Percentiles rank a stretch among this genome's conserved stretches.
Conservation (phyloP, 2,797 vertebrate species). For the Sebastes vulpes region DNA sequence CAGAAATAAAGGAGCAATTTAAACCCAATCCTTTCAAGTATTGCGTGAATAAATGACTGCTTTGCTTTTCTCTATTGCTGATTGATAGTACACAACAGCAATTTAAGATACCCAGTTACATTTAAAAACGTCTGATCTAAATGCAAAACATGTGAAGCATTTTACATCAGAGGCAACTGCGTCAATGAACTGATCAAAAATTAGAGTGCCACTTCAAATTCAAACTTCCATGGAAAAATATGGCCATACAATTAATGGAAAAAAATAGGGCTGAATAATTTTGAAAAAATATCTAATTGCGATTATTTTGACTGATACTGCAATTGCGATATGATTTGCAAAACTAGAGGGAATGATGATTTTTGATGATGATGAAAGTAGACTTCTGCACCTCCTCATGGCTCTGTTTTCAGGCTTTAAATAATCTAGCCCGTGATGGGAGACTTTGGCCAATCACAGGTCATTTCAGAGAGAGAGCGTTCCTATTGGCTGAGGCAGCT, state of each 20-base stretch:
- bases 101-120: not conserved
- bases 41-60: not conserved
- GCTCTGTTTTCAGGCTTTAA: no score
- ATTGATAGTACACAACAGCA: not conserved
- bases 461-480: no score
- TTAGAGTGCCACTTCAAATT: not conserved
- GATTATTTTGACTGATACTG: no score
- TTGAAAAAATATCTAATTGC: no score
- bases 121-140: slow-evolving; percentile 1
- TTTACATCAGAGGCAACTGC: not conserved
- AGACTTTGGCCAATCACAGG: no score
- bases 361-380: no score
- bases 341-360: no score
- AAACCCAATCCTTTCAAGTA: slow-evolving; percentile 3
- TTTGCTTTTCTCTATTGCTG: slow-evolving; percentile 2
- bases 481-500: no score
- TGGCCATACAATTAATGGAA: not conserved
- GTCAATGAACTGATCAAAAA: not conserved
- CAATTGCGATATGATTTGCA: no score
- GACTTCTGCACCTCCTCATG: no score
- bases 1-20: not conserved
- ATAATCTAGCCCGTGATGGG: no score
- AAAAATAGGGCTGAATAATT: not conserved
- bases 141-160: not conserved
- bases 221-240: not conserved